Base-by-base conservation (phyloP, 2,888 invertebrate species). In the Macroteleia sp. region DNA sequence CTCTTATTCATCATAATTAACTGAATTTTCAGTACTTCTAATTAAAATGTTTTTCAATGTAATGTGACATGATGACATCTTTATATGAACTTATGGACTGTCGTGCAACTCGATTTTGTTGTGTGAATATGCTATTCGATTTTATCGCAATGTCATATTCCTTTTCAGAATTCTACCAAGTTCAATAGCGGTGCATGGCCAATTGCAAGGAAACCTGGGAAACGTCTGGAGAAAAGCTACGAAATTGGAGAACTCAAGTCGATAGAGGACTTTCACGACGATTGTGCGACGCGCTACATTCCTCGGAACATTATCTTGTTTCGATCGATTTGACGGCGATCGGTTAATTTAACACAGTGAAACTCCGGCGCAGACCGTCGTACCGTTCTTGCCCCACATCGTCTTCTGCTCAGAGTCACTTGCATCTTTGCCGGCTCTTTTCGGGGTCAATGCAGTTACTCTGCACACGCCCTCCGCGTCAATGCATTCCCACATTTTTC, bases 271-370 rank as follows among this genome's bases (percentile, higher is more conserved):
- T 88, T 88, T 88, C 86, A 83, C 85, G 81, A 67, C 77, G 81
- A 82, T 77, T 79, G 78, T 73, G 69, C 74, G 82, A 78, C 80
- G 85, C 80, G 84, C 85, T 82, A 86, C 83, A 88, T 88, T 87
- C 85, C 82, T 81, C 80, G 77, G 67, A 50, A 67, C 77, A 85
- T 87, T 85, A 85, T 87, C 85, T 81, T 48, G 84, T 84, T 85
- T n/a, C 84, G 83, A 88, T 87, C 86, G 83, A 87, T 88, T 88
- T 88, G 83, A 83, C 84, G 80, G 80, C 80, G 80, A 84, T 87
- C 84, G 85, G 86, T 82, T 86, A 85, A 86, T 87, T 86, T 86
- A 87, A 87, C 86, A 84, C 83, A 84, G 87, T 85, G 88, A 88
- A 88, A 88, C 85, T 82, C 67, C 66, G 19, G 64, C 50, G 70